Conservation (phyloP, 2,113 vertebrate genomes). For the Notothenia rossii region DNA sequence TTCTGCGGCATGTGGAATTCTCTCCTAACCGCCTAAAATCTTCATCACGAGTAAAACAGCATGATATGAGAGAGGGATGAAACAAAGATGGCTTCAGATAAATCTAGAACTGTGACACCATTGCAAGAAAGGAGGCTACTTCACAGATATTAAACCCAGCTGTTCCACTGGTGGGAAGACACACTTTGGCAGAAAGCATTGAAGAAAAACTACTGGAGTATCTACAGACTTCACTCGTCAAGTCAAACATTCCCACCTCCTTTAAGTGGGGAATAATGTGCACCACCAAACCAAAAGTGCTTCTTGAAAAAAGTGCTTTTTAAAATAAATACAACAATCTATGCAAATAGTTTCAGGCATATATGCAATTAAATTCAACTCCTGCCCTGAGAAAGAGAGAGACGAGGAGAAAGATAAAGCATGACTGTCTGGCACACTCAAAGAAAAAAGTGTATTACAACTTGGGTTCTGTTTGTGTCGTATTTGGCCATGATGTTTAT, state of each 20-base stretch:
- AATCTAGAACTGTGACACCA: constrained; percentile 26
- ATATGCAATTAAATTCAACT: constrained; percentile 60
- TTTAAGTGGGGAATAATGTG: constrained; percentile 38
- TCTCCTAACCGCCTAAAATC: constrained; percentile 24
- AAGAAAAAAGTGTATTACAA: constrained; percentile 32
- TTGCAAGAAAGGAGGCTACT: constrained; percentile 54
- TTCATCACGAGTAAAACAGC: constrained; percentile 6
- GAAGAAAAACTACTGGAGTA: constrained; percentile 50
- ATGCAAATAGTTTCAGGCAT: constrained; percentile 55
- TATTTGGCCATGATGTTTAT: neutral
- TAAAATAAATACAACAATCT: constrained; percentile 72
- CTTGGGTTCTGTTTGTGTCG: constrained; percentile 9
- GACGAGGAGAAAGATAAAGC: constrained; percentile 60
- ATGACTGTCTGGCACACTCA: constrained; percentile 35
- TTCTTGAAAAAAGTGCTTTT: constrained; percentile 71
- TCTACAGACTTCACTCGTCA: constrained; percentile 63
- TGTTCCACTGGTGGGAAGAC: constrained; percentile 66
- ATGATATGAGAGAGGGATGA: constrained; percentile 17
- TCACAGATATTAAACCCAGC: constrained; percentile 65
- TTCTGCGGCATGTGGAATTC: constrained; percentile 31
- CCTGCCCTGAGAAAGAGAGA: constrained; percentile 76
- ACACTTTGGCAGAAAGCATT: constrained; percentile 77
- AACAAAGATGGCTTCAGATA: constrained; percentile 44
- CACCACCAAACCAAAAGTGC: constrained; percentile 65
- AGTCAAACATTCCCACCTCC: constrained; percentile 59